Conservation (phyloP, 1,140 invertebrate species). For the Zaprionus taronus region DNA sequence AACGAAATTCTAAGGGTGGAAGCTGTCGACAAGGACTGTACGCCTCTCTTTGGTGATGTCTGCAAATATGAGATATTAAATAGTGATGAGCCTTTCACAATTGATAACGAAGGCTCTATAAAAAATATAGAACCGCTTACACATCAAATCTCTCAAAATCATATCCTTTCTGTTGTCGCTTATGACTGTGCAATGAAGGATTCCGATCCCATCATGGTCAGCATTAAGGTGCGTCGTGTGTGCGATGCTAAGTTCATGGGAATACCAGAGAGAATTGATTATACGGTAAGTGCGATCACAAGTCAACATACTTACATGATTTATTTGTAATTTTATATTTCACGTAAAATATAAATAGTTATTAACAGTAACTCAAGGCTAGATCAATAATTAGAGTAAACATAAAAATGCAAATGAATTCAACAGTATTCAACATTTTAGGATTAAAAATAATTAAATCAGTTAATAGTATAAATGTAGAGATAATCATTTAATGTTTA, state of each 20-base stretch:
- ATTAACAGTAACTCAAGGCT: too few species aligned
- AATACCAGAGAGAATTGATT: conserved; percentile 95
- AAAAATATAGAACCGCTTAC: conserved; percentile 96
- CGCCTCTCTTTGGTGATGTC: conserved; percentile 95
- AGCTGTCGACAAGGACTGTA: conserved; percentile 95
- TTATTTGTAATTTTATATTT: not conserved
- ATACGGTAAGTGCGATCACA: conserved; percentile 89
- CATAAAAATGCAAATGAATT: too few species aligned
- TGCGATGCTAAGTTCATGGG: conserved; percentile 85
- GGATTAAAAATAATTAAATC: too few species aligned
- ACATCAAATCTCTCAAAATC: conserved; percentile 96
- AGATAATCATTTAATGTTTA: too few species aligned
- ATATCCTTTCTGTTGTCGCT: conserved; percentile 98
- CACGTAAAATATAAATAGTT: too few species aligned
- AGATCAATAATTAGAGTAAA: too few species aligned
- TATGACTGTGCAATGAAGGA: conserved; percentile 98
- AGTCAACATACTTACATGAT: not conserved
- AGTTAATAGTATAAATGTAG: too few species aligned
- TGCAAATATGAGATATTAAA: conserved; percentile 98
- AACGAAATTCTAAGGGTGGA: conserved; percentile 95
- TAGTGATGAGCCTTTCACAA: conserved; percentile 94
- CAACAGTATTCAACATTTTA: too few species aligned
- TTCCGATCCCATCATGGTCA: conserved; percentile 95
- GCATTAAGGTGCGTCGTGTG: conserved; percentile 91
- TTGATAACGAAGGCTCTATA: conserved; percentile 95